Conservation (phyloP, 64 coral and sea anemone genomes). For the Trachythela sp. region DNA sequence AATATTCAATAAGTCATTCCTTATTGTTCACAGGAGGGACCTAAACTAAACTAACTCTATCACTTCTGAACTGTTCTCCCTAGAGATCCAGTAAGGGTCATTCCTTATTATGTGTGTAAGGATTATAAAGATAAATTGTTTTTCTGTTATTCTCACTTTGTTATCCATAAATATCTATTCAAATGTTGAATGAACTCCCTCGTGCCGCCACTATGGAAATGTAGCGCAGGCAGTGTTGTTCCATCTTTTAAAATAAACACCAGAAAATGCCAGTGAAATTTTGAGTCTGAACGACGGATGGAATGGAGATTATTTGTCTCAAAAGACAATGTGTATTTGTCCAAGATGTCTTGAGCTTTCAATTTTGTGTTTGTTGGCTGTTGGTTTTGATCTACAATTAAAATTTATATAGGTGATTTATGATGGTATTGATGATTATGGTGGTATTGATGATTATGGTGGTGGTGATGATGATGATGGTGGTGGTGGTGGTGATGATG, state of each 20-base stretch:
- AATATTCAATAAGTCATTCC: background rate
- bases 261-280: slow-evolving; percentile 78
- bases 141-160: slow-evolving; percentile 58
- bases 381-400: slow-evolving; percentile 28
- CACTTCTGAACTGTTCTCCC: background rate
- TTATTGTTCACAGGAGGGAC: background rate
- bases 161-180: slow-evolving; percentile 87
- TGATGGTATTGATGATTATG: too few species aligned
- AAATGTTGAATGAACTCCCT: slow-evolving; percentile 63
- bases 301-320: slow-evolving; percentile 72
- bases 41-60: background rate
- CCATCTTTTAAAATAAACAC: slow-evolving; percentile 95
- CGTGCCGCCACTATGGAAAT: slow-evolving; percentile 91
- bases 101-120: too few species aligned
- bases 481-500: too few species aligned
- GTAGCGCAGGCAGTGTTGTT: slow-evolving; percentile 82
- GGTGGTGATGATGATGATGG: too few species aligned
- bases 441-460: too few species aligned
- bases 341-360: slow-evolving; percentile 20
- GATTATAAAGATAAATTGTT: too few species aligned
- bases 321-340: slow-evolving; percentile 74
- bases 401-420: too few species aligned
- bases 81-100: too few species aligned
- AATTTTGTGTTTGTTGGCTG: slow-evolving; percentile 34
- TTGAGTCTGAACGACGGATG: slow-evolving; percentile 85